These are phyloP conservation scores for Temnothorax longispinosus DNA, from an alignment of 1,140 invertebrate species.

Conservation along the genomic window DNA sequence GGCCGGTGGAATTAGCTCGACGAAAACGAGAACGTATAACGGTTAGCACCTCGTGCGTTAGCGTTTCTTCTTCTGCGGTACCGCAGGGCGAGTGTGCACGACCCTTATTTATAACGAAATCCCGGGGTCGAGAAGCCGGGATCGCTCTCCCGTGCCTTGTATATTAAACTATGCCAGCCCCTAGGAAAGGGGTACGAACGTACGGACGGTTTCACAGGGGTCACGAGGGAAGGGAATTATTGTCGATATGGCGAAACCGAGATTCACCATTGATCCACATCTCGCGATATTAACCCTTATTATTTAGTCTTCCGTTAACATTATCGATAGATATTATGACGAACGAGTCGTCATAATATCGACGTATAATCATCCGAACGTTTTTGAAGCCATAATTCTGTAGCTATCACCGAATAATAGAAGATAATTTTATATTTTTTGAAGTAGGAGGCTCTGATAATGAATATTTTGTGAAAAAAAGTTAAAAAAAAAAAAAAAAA, in stretches of 20 bases:
- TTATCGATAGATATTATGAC: conserved; percentile 23
- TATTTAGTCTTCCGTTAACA: conserved; percentile 24
- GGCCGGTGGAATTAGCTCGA: conserved; percentile 44
- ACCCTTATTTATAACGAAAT: conserved; percentile 68
- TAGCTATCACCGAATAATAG: background rate
- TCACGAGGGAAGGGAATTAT: conserved; percentile 48
- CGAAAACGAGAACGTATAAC: conserved; percentile 48
- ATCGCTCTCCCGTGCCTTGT: conserved; percentile 73
- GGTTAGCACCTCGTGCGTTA: conserved; percentile 69
- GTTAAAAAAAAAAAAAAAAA: too few relatives aligned
- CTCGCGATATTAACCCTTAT: conserved; percentile 10
- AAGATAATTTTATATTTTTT: background rate
- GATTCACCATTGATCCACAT: conserved; percentile 61
- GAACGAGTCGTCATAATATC: background rate
- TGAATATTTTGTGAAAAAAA: too few relatives aligned
- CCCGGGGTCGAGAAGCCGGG: conserved; percentile 66
- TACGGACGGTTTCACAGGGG: conserved; percentile 26
- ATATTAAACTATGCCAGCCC: conserved; percentile 75
- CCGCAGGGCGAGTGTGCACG: background rate
- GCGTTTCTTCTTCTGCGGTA: conserved; percentile 51
- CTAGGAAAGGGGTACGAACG: conserved; percentile 62
- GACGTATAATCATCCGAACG: background rate
- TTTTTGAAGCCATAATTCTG: background rate
- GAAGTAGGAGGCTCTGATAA: too few relatives aligned
- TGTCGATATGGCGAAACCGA: background rate